phyloP scores from a whole-genome alignment of 2,888 invertebrate species.

The Agrochola circellaris region DNA sequence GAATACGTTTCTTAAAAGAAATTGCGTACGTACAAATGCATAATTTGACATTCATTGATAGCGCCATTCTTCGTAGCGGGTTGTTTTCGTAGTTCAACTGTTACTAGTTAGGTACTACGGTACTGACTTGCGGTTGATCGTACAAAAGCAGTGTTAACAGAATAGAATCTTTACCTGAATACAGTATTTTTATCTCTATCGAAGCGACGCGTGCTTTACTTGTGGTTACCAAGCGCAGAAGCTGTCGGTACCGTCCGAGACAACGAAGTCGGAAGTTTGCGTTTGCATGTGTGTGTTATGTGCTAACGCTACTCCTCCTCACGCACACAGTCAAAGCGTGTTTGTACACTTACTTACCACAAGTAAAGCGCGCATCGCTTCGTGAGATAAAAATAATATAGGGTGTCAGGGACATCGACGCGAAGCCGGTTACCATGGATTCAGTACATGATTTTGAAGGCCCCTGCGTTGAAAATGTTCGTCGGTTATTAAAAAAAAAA shows the following conservation, averaged over 20 bases:
- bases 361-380: too few relatives aligned
- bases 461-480: too few relatives aligned
- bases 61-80: background rate
- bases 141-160: too few relatives aligned
- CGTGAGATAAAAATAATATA: too few relatives aligned
- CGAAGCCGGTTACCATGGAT: too few relatives aligned
- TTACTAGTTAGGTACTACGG: background rate
- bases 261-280: background rate
- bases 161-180: background rate
- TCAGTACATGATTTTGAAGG: too few relatives aligned
- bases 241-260: background rate
- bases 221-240: background rate
- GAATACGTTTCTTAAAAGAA: background rate
- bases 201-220: background rate
- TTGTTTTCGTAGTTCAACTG: background rate
- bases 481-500: too few relatives aligned
- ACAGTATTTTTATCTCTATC: background rate
- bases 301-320: background rate
- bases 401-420: too few relatives aligned
- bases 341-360: too few relatives aligned
- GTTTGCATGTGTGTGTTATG: background rate
- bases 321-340: background rate
- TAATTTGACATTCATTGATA: conserved; percentile 3
- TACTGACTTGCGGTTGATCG: too few relatives aligned
- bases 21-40: background rate